phyloP scores from a whole-genome alignment of 1,140 invertebrate genomes.

The Tetramorium parvispinum region DNA sequence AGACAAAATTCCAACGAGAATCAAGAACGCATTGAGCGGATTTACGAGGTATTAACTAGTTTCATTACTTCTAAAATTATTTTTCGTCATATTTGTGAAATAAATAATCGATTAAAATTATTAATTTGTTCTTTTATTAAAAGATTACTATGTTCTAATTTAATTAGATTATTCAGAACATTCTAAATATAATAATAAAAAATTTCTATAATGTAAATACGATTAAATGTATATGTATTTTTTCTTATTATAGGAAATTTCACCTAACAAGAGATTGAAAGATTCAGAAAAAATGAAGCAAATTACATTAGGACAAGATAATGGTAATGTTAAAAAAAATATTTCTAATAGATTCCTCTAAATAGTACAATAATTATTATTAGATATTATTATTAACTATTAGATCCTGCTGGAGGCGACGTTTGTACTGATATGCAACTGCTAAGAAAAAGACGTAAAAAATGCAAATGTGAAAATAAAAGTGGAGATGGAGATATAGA shows the following conservation, averaged over 20 bases:
- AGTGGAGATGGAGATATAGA: neutral
- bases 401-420: slow-evolving; percentile 45
- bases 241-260: slow-evolving; percentile 18
- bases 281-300: neutral
- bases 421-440: neutral
- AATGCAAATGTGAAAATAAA: slow-evolving; percentile 25
- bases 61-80: neutral
- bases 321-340: slow-evolving; percentile 14
- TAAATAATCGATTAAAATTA: neutral
- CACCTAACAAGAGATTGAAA: neutral
- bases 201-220: neutral
- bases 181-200: neutral
- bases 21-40: slow-evolving; percentile 44
- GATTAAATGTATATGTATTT: neutral
- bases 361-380: slow-evolving; percentile 22
- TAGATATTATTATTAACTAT: neutral
- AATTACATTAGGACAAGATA: neutral
- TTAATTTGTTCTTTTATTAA: neutral
- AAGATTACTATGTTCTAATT: neutral
- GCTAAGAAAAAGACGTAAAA: neutral
- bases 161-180: neutral
- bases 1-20: slow-evolving; percentile 27
- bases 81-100: neutral
- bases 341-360: neutral
- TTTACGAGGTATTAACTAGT: slow-evolving; percentile 42